Evolutionary conservation across 2,113 vertebrate genomes (phyloP).

Genomic region (Dendropsophus ebraccatus): DNA sequence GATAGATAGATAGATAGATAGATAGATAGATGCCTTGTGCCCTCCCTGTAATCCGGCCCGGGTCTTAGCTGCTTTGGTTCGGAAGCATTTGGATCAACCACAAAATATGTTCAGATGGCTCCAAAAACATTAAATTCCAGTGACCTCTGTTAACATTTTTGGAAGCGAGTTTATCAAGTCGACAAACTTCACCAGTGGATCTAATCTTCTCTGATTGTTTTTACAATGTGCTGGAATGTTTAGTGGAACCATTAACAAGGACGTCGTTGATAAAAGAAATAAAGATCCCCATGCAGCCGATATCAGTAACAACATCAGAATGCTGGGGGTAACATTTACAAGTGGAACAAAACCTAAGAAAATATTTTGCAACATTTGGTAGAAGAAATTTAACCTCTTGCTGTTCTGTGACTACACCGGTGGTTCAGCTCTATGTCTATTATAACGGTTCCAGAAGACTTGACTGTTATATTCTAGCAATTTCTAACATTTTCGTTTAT

Average conservation of each 20-base stretch:
- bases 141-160: conserved; percentile 59
- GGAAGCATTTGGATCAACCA: conserved; percentile 64
- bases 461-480: too few species aligned
- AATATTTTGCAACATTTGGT: conserved; percentile 11
- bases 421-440: background rate
- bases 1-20: too few species aligned
- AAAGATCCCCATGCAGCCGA: conserved; percentile 60
- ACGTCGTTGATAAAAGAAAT: conserved; percentile 67
- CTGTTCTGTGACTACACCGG: background rate
- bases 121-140: conserved; percentile 64
- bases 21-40: background rate
- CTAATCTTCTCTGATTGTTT: conserved; percentile 66
- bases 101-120: conserved; percentile 65
- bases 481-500: too few species aligned
- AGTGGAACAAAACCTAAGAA: conserved; percentile 23
- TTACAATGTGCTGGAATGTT: conserved; percentile 68
- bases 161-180: conserved; percentile 63
- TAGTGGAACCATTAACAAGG: conserved; percentile 63
- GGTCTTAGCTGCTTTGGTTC: conserved; percentile 61
- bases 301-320: conserved; percentile 66
- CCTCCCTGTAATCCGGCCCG: background rate
- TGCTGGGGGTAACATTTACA: conserved; percentile 62
- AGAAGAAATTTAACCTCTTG: background rate
- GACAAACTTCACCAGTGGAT: conserved; percentile 60
- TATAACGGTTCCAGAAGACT: too few species aligned